Conservation (phyloP, 2,888 invertebrate species). For the Hybos culiciformis region DNA sequence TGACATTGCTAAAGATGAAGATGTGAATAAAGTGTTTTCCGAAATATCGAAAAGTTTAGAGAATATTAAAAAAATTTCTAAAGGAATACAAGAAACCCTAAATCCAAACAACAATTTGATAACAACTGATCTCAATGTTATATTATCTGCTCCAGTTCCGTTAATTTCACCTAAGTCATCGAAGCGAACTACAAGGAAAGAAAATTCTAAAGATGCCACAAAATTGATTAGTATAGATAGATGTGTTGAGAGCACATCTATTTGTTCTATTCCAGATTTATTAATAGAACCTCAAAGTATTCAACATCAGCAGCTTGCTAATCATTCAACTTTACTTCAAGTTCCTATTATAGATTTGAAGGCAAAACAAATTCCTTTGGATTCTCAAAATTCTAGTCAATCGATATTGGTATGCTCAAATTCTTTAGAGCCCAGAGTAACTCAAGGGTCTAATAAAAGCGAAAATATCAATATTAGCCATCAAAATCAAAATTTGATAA, state of each 20-base stretch:
- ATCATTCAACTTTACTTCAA: no score
- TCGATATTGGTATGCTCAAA: background rate
- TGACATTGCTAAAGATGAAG: background rate
- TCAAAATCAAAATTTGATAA: no score
- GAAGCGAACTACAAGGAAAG: background rate
- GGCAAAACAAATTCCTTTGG: background rate
- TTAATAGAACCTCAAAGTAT: background rate
- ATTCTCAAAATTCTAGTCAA: background rate
- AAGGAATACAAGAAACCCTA: constrained; percentile 1
- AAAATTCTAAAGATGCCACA: background rate
- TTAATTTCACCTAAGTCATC: background rate
- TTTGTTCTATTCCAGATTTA: background rate
- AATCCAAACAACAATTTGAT: background rate
- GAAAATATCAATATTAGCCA: no score
- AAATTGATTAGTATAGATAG: background rate
- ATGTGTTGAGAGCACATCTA: background rate
- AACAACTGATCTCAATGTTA: background rate
- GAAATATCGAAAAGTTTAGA: constrained; percentile 2
- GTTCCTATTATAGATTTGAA: no score
- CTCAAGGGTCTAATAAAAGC: background rate
- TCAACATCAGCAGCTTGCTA: background rate
- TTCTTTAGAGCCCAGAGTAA: constrained; percentile 1
- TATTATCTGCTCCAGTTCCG: background rate
- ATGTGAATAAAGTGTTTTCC: background rate
- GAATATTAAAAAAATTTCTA: background rate